Percentiles rank a stretch among this genome's conserved stretches.
Evolutionary conservation across 2,888 invertebrate species (phyloP).

Genomic region (Lathronympha strigana): DNA sequence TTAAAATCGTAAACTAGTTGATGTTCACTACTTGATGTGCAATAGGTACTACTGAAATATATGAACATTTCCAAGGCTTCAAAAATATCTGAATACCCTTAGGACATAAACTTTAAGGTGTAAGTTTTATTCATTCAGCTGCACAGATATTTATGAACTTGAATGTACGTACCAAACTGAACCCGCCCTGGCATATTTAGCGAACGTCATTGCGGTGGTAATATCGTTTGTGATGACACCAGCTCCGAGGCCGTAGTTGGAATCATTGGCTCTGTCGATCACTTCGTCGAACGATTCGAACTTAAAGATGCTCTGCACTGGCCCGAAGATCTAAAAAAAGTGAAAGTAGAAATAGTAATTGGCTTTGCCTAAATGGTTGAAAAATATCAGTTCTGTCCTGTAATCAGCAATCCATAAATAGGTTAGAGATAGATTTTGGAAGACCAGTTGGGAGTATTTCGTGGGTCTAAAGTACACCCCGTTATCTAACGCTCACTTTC

Average conservation of each 20-base stretch:
- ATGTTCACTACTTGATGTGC: no score
- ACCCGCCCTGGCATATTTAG: conserved; percentile 92
- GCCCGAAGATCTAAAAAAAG: conserved; percentile 92
- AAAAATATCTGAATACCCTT: no score
- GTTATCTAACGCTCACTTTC: no score
- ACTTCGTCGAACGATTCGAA: conserved; percentile 93
- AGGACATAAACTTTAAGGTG: background rate
- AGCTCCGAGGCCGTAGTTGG: conserved; percentile 93
- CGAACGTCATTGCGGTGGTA: conserved; percentile 90
- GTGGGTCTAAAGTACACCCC: no score
- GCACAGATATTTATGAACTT: background rate
- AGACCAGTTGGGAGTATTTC: background rate
- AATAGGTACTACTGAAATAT: no score
- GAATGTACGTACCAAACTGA: conserved; percentile 87
- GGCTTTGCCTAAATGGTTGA: background rate
- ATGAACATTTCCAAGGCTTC: no score
- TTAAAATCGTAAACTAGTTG: no score
- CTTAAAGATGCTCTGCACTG: conserved; percentile 94
- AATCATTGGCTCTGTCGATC: conserved; percentile 92
- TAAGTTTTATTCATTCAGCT: no score
- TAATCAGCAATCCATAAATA: background rate
- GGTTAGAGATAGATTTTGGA: background rate
- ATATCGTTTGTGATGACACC: conserved; percentile 94
- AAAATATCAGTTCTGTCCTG: background rate
- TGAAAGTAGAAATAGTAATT: background rate